Base-by-base conservation (phyloP, 2,113 vertebrate genomes). In the Haliaeetus leucogaster region DNA sequence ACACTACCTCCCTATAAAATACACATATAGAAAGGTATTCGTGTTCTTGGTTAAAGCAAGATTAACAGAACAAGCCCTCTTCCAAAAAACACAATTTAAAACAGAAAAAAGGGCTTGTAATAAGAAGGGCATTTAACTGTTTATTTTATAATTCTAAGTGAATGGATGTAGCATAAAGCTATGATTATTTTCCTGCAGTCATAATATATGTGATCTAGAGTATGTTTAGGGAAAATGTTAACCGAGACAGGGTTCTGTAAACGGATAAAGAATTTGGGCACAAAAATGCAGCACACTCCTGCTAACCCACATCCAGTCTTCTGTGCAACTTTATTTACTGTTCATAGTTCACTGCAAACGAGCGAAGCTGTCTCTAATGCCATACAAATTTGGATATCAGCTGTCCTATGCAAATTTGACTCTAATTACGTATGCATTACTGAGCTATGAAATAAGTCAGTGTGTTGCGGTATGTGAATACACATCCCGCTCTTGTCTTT, bases 401-500 rank as follows among this genome's bases (percentile, higher is more conserved):
- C 89, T 93, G 80, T 82, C 90, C 86, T 77, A 90, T 90, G 94
- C 90, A 97, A 95, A 98, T 95, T 77, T n/a, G n/a, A 10, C 48
- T 89, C 89, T 48, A 61, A 95, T 90, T 95, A 97, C 58, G 56
- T 73, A 78, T 81, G 81, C 84, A 87, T 76, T 92, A 82, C 88
- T 70, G 66, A 96, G 93, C 95, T 94, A 94, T 67, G 92, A 96
- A 97, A 86, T 94, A 95, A 95, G 96, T 81, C 96, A 86, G 55
- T 71, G 88, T 92, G 95, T 93, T 84, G 79, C 85, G 90, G 85
- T 66, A 91, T 86, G 86, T 76, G 94, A 96, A 89, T 73, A 93
- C 88, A 72, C 56, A 96, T 97, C 77, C 87, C 80, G 50, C 90
- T 97, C 97, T 97, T 84, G 76, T 96, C 97, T 96, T 89, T 79